Evolutionary conservation across 2,797 vertebrate genomes (phyloP).

Genomic region (Myotis myotis): DNA sequence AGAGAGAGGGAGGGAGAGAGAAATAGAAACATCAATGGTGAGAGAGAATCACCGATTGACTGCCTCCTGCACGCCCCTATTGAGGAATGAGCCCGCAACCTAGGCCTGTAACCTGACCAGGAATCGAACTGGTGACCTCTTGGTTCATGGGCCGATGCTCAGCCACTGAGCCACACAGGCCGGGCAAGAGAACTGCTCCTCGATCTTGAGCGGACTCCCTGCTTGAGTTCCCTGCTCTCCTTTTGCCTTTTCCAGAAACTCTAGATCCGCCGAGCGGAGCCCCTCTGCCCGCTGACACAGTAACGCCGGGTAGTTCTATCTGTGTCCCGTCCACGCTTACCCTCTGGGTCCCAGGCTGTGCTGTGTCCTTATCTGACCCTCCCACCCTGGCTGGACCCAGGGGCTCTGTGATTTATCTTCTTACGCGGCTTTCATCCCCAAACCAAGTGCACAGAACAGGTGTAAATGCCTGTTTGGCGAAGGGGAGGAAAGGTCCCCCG

Average conservation of each 20-base stretch:
- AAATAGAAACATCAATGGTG: too few relatives aligned
- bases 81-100: too few relatives aligned
- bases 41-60: too few relatives aligned
- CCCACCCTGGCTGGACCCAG: neutral
- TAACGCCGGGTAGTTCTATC: neutral
- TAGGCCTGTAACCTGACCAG: too few relatives aligned
- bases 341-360: neutral
- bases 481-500: accelerated
- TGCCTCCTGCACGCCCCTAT: too few relatives aligned
- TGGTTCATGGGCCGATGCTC: too few relatives aligned
- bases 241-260: neutral
- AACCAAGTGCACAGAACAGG: neutral
- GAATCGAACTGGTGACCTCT: too few relatives aligned
- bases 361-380: neutral
- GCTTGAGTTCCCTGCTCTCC: neutral
- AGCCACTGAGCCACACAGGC: too few relatives aligned
- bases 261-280: neutral
- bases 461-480: neutral
- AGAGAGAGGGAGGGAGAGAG: too few relatives aligned
- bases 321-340: too few relatives aligned
- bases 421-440: neutral
- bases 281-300: accelerated
- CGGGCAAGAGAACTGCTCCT: too few relatives aligned
- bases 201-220: neutral
- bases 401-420: neutral